phyloP scores from a whole-genome alignment of 2,888 invertebrate genomes.

The Amphipyra tragopoginis region DNA sequence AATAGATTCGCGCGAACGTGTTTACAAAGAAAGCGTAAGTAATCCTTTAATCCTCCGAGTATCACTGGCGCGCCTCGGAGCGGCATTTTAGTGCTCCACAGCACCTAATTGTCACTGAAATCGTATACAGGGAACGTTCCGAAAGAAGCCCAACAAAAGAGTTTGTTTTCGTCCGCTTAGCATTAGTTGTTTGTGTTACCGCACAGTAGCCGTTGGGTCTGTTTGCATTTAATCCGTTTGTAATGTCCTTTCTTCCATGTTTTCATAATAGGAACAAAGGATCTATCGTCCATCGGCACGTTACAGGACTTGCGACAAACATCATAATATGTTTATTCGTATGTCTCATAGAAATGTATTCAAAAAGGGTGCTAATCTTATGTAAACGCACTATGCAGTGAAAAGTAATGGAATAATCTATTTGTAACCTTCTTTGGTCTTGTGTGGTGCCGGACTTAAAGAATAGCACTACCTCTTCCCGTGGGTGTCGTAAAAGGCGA shows the following conservation, averaged over 20 bases:
- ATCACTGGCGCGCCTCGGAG: conserved; percentile 77
- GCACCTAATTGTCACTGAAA: conserved; percentile 81
- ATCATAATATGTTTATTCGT: conserved; percentile 27
- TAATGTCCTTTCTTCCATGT: conserved; percentile 80
- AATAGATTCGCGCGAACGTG: conserved; percentile 76
- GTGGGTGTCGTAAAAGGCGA: too few species aligned
- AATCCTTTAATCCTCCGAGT: conserved; percentile 86
- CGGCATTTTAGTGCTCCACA: conserved; percentile 71
- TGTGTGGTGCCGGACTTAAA: too few species aligned
- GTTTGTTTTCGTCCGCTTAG: conserved; percentile 84
- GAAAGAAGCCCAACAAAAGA: conserved; percentile 78
- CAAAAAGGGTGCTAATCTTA: conserved; percentile 44
- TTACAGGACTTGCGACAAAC: conserved; percentile 42
- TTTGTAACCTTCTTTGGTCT: conserved; percentile 14
- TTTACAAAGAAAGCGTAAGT: conserved; percentile 77
- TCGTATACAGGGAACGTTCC: conserved; percentile 69
- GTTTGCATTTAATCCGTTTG: conserved; percentile 88
- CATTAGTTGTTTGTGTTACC: conserved; percentile 83
- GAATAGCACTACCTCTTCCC: too few species aligned
- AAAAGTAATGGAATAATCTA: conserved; percentile 26
- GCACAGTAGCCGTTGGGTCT: conserved; percentile 79
- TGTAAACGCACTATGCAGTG: conserved; percentile 12
- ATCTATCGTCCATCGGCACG: conserved; percentile 63
- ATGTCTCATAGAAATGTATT: conserved; percentile 33
- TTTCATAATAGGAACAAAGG: conserved; percentile 70